Evolutionary conservation across 2,888 invertebrate species (phyloP), one percentile per base, ranked within the genome.

Genomic region (Harmothoe impar): DNA sequence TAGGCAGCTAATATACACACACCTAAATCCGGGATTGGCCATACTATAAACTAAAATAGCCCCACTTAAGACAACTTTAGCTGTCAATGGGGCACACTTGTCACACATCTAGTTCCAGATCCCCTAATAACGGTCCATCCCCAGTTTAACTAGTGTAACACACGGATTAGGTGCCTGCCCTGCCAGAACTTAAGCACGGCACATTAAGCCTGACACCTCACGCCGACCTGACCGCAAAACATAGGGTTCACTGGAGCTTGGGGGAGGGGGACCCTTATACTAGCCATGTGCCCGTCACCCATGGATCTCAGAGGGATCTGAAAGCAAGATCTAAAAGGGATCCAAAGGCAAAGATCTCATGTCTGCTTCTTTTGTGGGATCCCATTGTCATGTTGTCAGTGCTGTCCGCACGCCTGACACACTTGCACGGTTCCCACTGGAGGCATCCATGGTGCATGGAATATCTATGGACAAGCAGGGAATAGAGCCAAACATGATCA

Each of bases 381-480:
- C n/a, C 72, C 29, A 72, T 72, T 72, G 72, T 72, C 3, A 72
- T 3, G 72, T 15, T 72, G 72, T 29, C 72, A 72, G 72, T 20
- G 72, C 29, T n/a, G 62, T 15, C 72, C 5, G 72, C 72, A 72
- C 72, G 29, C 72, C 31, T 72, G 72, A 72, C 72, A 72, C 72
- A 72, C 72, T 72, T 72, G 72, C 25, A 29, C 72, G 31, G 29
- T 29, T 72, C 62, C 62, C 62, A 29, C 25, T 25, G 29, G 72
- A 25, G 72, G 62, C 20, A 3, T 62, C 72, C 15, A 25, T 29
- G 72, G 25, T 72, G 72, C 25, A 25, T 17, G 29, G 43, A 3
- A 43, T 43, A 43, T 15, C 29, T 5, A 72, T 29, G 31, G 29
- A 72, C 29, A 72, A 12, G 15, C 72, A 29, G 29, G 25, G 72